Conservation (phyloP, 1,140 invertebrate species). For the Antheraea pernyi region DNA sequence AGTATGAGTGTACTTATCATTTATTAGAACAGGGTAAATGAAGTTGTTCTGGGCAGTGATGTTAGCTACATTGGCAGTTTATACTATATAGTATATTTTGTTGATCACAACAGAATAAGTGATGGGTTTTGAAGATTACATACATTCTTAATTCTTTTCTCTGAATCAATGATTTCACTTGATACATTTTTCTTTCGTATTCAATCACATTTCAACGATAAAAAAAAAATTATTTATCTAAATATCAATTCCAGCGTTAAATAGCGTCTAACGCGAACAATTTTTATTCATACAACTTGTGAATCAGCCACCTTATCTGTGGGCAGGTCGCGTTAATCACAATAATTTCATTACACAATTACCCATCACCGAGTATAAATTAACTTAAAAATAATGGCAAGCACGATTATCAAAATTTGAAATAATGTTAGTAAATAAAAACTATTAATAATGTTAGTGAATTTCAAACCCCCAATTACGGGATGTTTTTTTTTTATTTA, state of each 20-base stretch:
- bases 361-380: not conserved
- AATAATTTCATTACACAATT: not conserved
- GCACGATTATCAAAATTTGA: too few relatives aligned
- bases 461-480: too few relatives aligned
- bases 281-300: constrained; percentile 10
- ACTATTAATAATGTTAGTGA: too few relatives aligned
- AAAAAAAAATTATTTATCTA: constrained; percentile 32
- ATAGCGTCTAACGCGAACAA: constrained; percentile 43
- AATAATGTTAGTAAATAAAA: too few relatives aligned
- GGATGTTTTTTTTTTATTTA: not conserved
- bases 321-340: not conserved
- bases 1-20: not conserved
- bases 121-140: not conserved
- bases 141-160: not conserved
- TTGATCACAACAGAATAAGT: too few relatives aligned
- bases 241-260: constrained; percentile 49
- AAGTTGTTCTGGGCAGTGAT: not conserved
- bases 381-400: constrained; percentile 5
- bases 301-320: not conserved
- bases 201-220: constrained; percentile 31
- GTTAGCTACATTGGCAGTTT: not conserved
- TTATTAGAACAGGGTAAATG: not conserved
- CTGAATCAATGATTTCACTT: too few relatives aligned
- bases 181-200: constrained; percentile 4
- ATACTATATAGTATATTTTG: not conserved